Percentiles rank a stretch among this genome's conserved stretches.
phyloP scores from a whole-genome alignment of 2,113 vertebrate species.

The Pseudorasbora parva region DNA sequence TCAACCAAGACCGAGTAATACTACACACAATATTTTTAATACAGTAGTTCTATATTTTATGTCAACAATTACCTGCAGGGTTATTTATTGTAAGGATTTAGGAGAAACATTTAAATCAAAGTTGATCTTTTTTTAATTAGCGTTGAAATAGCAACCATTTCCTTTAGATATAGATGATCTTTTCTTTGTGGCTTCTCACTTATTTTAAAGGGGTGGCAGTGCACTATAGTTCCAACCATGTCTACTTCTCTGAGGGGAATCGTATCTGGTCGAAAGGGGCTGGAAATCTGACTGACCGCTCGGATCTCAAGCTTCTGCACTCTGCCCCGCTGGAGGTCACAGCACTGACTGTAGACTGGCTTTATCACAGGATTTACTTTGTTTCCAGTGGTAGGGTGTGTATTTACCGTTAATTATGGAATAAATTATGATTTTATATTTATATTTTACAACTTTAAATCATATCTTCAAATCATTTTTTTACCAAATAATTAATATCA shows the following conservation, averaged over 20 bases:
- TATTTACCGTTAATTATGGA: not conserved
- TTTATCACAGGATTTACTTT: slow-evolving; percentile 79
- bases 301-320: slow-evolving; percentile 72
- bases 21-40: not conserved
- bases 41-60: not conserved
- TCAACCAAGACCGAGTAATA: not conserved
- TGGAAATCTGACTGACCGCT: slow-evolving; percentile 68
- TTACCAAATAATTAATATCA: too few species aligned
- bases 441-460: too few species aligned
- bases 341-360: slow-evolving; percentile 79
- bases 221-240: slow-evolving; percentile 63
- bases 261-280: slow-evolving; percentile 76
- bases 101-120: not conserved
- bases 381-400: slow-evolving; percentile 75
- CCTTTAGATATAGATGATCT: not conserved
- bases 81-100: not conserved
- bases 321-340: slow-evolving; percentile 69
- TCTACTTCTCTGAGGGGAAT: slow-evolving; percentile 79
- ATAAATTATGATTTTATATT: not conserved
- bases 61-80: not conserved
- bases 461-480: too few species aligned
- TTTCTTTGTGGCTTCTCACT: not conserved
- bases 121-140: not conserved
- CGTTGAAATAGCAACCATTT: not conserved
- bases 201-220: slow-evolving; percentile 74